A percentile compares a stretch with the other conserved stretches of the same genome.
These are phyloP conservation scores for Portevinia maculata DNA, from an alignment of 2,888 invertebrate species.

Conservation along the genomic window DNA sequence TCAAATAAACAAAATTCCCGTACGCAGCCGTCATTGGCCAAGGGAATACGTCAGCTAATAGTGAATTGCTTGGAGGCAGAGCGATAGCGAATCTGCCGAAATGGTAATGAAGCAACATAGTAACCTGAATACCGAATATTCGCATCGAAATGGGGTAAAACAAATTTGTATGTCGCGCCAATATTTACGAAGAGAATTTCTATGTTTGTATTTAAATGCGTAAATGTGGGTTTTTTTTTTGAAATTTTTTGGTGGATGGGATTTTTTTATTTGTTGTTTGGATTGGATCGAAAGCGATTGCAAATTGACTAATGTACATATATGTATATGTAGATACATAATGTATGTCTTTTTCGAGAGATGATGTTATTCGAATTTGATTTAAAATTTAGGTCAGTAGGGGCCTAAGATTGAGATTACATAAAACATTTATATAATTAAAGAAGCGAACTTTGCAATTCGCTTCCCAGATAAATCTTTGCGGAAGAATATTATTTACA, in stretches of 20 bases:
- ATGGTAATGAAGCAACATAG: constrained; percentile 73
- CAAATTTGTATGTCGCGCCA: constrained; percentile 41
- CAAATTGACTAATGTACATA: neutral
- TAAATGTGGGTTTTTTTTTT: neutral
- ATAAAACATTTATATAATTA: too few species aligned
- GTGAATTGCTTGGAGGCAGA: neutral
- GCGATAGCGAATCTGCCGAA: constrained; percentile 33
- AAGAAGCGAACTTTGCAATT: too few species aligned
- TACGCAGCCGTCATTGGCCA: constrained; percentile 14
- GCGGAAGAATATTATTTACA: too few species aligned
- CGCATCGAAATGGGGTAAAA: constrained; percentile 52
- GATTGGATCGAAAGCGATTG: constrained; percentile 5
- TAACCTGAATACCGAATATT: constrained; percentile 70
- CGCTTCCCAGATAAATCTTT: too few species aligned
- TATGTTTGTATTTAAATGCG: constrained; percentile 24
- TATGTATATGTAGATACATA: too few species aligned
- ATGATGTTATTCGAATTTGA: neutral
- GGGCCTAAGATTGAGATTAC: neutral
- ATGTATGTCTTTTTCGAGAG: neutral
- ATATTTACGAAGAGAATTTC: constrained; percentile 24
- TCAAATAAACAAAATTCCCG: neutral
- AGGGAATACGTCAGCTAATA: constrained; percentile 46
- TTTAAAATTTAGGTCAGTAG: constrained; percentile 32
- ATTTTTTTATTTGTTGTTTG: constrained; percentile 11
- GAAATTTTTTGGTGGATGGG: neutral